A percentile compares a stretch with the other conserved stretches of the same genome.
These are phyloP conservation scores for Sitodiplosis mosellana DNA, from an alignment of 1,140 invertebrate genomes.

Conservation along the genomic window DNA sequence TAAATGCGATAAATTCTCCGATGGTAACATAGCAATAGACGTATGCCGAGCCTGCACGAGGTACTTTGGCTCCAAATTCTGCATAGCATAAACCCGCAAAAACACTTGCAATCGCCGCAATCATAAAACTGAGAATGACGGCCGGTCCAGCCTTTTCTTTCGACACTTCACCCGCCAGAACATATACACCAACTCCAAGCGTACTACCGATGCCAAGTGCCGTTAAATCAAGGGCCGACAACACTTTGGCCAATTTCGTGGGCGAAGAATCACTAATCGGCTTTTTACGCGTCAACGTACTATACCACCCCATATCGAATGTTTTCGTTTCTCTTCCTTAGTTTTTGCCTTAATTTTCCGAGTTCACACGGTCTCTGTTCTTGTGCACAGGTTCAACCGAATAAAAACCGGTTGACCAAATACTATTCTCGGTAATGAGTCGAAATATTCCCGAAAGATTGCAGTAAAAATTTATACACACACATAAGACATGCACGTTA, in stretches of 20 bases:
- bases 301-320: slow-evolving; percentile 9
- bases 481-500: no score
- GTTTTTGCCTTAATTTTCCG: no score
- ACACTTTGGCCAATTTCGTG: slow-evolving; percentile 38
- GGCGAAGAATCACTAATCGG: slow-evolving; percentile 13
- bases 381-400: no score
- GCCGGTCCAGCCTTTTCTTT: slow-evolving; percentile 60
- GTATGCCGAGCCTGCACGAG: slow-evolving; percentile 73
- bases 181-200: slow-evolving; percentile 74
- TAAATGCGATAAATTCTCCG: slow-evolving; percentile 63
- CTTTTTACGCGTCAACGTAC: slow-evolving; percentile 32
- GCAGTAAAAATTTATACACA: no score
- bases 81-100: slow-evolving; percentile 73
- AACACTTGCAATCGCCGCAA: slow-evolving; percentile 68
- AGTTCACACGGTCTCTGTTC: no score
- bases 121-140: slow-evolving; percentile 62
- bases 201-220: slow-evolving; percentile 69
- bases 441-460: no score
- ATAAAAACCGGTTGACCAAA: no score
- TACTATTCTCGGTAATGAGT: no score
- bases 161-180: slow-evolving; percentile 70
- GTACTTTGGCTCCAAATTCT: slow-evolving; percentile 77
- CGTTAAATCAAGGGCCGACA: slow-evolving; percentile 56
- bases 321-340: background rate
- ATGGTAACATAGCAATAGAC: slow-evolving; percentile 80